phyloP scores from a whole-genome alignment of 2,888 invertebrate genomes.

The Lasioglossum calceatum region DNA sequence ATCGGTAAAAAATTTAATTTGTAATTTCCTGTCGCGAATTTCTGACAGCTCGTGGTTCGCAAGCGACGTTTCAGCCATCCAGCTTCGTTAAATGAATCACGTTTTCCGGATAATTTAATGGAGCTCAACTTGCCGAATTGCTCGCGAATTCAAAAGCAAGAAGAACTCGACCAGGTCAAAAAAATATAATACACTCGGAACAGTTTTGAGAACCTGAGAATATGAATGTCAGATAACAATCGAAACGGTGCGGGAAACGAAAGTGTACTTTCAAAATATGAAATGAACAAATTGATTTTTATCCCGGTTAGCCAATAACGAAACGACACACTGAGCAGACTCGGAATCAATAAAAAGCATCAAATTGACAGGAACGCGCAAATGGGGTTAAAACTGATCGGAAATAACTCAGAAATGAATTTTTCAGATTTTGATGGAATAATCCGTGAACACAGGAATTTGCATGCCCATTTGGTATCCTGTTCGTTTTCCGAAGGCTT shows the following conservation, averaged over 20 bases:
- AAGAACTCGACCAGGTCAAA: neutral
- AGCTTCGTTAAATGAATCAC: neutral
- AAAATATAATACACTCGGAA: neutral
- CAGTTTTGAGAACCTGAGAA: too few species aligned
- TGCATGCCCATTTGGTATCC: neutral
- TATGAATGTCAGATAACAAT: neutral
- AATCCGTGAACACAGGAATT: neutral
- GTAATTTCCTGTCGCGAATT: neutral
- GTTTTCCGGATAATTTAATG: neutral
- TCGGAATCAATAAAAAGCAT: neutral
- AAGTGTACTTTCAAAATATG: neutral
- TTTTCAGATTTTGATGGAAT: neutral
- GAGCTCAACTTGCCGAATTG: neutral
- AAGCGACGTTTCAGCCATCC: neutral
- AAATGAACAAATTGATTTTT: neutral
- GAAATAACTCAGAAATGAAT: neutral
- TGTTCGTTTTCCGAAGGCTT: neutral
- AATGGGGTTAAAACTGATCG: neutral
- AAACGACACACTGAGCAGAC: neutral
- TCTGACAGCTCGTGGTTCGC: neutral
- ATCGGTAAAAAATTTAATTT: conserved; percentile 4
- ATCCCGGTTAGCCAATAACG: neutral
- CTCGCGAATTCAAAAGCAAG: neutral
- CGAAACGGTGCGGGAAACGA: neutral
- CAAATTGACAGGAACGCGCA: neutral